A percentile compares a stretch with the other conserved stretches of the same genome.
These are phyloP conservation scores for Oryzias melastigma DNA, from an alignment of 2,113 vertebrate species.

Conservation along the genomic window DNA sequence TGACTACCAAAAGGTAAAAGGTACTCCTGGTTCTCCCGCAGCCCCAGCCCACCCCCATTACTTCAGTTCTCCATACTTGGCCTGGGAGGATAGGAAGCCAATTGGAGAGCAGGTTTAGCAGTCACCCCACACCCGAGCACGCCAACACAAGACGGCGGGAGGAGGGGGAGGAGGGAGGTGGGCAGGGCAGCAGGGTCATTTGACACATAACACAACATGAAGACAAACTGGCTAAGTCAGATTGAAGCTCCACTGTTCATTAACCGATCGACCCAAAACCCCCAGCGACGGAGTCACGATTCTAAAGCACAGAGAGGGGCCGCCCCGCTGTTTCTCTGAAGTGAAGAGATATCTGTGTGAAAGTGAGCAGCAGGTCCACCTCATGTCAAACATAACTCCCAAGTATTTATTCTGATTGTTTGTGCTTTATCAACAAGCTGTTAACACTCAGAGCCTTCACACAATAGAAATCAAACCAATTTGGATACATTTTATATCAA, in stretches of 20 bases:
- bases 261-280: conserved; percentile 9
- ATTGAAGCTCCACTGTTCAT: conserved; percentile 10
- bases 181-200: conserved; percentile 42
- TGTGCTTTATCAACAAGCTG: neutral
- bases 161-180: neutral
- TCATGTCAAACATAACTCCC: conserved; percentile 1
- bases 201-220: conserved; percentile 50
- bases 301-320: neutral
- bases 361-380: neutral
- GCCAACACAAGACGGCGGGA: conserved; percentile 39
- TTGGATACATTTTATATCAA: neutral
- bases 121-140: conserved; percentile 78
- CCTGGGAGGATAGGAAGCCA: conserved; percentile 74
- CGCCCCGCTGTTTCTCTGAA: conserved; percentile 4
- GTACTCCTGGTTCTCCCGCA: conserved; percentile 77
- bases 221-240: conserved; percentile 9
- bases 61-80: conserved; percentile 75
- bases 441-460: conserved; percentile 34
- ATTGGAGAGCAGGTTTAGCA: conserved; percentile 64
- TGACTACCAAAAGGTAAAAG: conserved; percentile 79
- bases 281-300: conserved; percentile 28
- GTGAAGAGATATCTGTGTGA: neutral
- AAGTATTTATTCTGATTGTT: conserved; percentile 29
- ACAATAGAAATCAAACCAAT: conserved; percentile 31
- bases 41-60: conserved; percentile 43